phyloP scores from a whole-genome alignment of 2,113 vertebrate species.

The Rhea americana region DNA sequence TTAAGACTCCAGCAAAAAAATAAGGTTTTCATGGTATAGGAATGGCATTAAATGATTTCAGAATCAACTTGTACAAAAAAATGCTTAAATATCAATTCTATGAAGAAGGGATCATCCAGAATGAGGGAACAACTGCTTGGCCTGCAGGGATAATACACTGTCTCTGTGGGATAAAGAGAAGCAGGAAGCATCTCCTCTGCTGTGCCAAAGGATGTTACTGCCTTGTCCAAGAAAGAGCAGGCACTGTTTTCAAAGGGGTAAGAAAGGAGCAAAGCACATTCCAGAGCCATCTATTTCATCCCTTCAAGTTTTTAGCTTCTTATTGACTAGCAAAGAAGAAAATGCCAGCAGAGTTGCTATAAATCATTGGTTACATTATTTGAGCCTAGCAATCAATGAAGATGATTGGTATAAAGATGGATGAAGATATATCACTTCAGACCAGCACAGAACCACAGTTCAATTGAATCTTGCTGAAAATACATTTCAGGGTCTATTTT shows the following conservation, averaged over 20 bases:
- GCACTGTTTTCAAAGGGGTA: background rate
- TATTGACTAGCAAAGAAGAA: background rate
- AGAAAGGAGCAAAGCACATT: background rate
- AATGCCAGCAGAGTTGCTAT: background rate
- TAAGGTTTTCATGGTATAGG: background rate
- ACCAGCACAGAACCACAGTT: background rate
- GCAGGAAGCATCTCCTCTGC: background rate
- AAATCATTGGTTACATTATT: background rate
- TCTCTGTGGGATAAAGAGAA: background rate
- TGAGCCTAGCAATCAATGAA: background rate
- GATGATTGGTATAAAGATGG: background rate
- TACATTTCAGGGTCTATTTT: background rate
- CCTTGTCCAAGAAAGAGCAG: background rate
- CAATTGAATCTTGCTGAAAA: background rate
- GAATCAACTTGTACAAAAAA: background rate
- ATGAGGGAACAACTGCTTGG: background rate
- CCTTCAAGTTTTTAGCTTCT: background rate
- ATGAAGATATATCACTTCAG: background rate
- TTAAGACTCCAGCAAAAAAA: background rate
- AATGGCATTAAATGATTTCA: background rate
- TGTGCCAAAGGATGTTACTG: background rate
- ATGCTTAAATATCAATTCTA: background rate
- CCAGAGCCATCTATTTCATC: background rate
- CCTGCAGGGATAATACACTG: background rate
- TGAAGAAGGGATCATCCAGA: background rate